Conservation (phyloP, 92 coral and sea anemone genomes). For the Epizoanthus stellaris region DNA sequence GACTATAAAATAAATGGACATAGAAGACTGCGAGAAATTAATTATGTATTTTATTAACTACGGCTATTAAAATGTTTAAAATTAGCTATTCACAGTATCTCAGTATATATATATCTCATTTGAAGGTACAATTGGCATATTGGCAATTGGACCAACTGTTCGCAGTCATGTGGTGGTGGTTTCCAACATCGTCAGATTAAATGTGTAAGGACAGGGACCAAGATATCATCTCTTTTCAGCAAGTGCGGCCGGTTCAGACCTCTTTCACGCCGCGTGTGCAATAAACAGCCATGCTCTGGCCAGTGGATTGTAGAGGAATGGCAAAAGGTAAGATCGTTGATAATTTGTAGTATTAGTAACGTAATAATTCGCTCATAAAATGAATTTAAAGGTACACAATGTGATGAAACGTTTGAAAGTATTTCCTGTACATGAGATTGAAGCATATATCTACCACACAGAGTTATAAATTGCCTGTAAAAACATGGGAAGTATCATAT, state of each 20-base stretch:
- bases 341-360: neutral
- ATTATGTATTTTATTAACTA: too few relatives aligned
- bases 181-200: neutral
- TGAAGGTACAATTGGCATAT: too few relatives aligned
- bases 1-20: too few relatives aligned
- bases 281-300: neutral
- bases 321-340: neutral
- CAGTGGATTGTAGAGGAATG: neutral
- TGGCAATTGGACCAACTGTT: too few relatives aligned
- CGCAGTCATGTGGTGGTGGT: neutral
- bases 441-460: too few relatives aligned
- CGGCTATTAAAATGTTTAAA: too few relatives aligned
- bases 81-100: neutral
- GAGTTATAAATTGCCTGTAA: too few relatives aligned
- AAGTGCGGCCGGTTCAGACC: neutral
- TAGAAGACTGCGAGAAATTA: too few relatives aligned
- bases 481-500: too few relatives aligned
- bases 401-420: too few relatives aligned
- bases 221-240: neutral
- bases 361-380: neutral
- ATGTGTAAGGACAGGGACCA: neutral
- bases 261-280: neutral
- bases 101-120: neutral
- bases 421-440: too few relatives aligned
- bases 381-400: too few relatives aligned